Base-by-base conservation (phyloP, 2,888 invertebrate genomes). In the Nudaria mundana region DNA sequence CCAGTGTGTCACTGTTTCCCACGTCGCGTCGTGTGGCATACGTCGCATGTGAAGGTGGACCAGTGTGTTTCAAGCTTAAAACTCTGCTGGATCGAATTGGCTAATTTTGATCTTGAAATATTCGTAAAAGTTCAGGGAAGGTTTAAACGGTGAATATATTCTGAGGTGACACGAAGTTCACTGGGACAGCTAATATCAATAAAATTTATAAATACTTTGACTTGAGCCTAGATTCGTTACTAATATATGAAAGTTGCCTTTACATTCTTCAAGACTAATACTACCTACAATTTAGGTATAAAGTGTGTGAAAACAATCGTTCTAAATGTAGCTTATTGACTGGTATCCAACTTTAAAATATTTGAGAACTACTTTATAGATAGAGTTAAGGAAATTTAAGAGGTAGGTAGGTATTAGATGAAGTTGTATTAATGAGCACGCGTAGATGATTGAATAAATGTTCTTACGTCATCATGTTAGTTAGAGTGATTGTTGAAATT, bases 191-290 rank as follows among this genome's bases (percentile, higher is more conserved):
- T n/a, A n/a, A n/a, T n/a, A n/a, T n/a, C n/a, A n/a, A n/a, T n/a
- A n/a, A n/a, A n/a, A n/a, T n/a, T n/a, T n/a, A n/a, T n/a, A n/a
- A n/a, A n/a, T n/a, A n/a, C n/a, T n/a, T n/a, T n/a, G n/a, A n/a
- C n/a, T n/a, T n/a, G n/a, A n/a, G n/a, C n/a, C n/a, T n/a, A 33
- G 36, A 26, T 14, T 12, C 11, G 13, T 26, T 6, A 12, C 39
- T 35, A 39, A 29, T 47, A 41, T 40, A 40, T 53, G 32, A 61
- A 40, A 46, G 40, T 61, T 63, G 63, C 62, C 59, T 59, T 63
- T 42, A n/a, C n/a, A 48, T 45, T 49, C 51, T 51, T 44, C 44
- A 54, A 53, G 54, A 51, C 52, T 52, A 40, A 43, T 28, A 39
- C 33, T 45, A 50, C 48, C 56, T 56, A 34, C 44, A 26, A 38